Evolutionary conservation across 2,113 vertebrate species (phyloP).

Genomic region (Suricata suricatta): DNA sequence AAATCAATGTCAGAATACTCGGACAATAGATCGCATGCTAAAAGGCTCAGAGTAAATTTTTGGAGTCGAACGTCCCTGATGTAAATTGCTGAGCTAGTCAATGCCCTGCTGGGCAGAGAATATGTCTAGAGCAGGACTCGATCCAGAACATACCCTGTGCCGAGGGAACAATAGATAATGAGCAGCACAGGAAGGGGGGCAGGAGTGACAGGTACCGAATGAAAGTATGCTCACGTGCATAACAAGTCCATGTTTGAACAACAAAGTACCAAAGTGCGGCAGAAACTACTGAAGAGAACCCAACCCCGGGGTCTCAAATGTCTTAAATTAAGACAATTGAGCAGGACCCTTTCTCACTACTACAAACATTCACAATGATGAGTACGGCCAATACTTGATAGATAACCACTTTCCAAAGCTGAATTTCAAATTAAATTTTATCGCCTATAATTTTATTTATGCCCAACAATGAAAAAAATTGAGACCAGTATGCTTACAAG

Average conservation of each 20-base stretch:
- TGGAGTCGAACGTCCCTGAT: neutral
- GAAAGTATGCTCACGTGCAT: neutral
- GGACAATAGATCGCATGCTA: neutral
- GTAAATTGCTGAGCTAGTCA: rapidly evolving
- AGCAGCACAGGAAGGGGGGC: neutral
- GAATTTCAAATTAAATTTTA: neutral
- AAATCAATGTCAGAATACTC: neutral
- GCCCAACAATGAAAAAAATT: neutral
- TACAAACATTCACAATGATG: neutral
- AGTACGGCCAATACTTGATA: neutral
- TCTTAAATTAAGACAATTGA: neutral
- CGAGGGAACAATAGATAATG: neutral
- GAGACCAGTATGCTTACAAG: neutral
- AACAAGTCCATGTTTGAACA: neutral
- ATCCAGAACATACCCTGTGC: rapidly evolving
- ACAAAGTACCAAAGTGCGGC: neutral
- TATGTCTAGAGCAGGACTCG: rapidly evolving
- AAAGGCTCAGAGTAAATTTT: neutral
- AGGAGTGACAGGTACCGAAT: rapidly evolving
- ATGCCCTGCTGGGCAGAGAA: rapidly evolving
- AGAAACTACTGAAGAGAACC: neutral
- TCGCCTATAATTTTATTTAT: neutral
- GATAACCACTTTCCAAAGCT: neutral
- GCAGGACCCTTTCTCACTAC: neutral
- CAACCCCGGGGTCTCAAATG: neutral